These are phyloP conservation scores for Halictus ligatus DNA, from an alignment of 2,888 invertebrate genomes.

Conservation along the genomic window DNA sequence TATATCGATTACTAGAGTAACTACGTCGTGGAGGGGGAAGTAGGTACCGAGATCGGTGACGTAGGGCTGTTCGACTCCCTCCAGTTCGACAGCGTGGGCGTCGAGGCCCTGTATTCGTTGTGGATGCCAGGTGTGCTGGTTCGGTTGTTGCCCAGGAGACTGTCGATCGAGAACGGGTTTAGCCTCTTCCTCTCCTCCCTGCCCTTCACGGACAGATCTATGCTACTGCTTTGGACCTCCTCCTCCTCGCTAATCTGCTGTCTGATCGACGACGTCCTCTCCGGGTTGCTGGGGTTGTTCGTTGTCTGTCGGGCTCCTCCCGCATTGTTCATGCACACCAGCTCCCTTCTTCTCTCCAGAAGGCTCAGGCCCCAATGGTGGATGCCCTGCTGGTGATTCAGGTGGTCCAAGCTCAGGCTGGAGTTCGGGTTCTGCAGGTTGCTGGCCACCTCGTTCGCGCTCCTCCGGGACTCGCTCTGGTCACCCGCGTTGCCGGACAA, in stretches of 20 bases:
- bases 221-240: slow-evolving; percentile 82
- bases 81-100: slow-evolving; percentile 77
- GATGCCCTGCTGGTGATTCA: slow-evolving; percentile 82
- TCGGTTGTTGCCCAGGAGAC: slow-evolving; percentile 86
- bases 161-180: slow-evolving; percentile 96
- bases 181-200: slow-evolving; percentile 88
- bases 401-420: slow-evolving; percentile 73
- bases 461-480: slow-evolving; percentile 75
- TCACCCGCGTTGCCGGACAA: slow-evolving; percentile 83
- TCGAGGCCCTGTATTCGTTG: slow-evolving; percentile 77
- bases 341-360: slow-evolving; percentile 85
- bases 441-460: slow-evolving; percentile 57
- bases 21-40: slow-evolving; percentile 81
- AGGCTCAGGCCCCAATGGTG: slow-evolving; percentile 82
- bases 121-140: slow-evolving; percentile 70
- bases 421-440: slow-evolving; percentile 71
- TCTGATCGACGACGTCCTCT: slow-evolving; percentile 44
- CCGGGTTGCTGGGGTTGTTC: slow-evolving; percentile 55
- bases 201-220: slow-evolving; percentile 85
- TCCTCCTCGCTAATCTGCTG: slow-evolving; percentile 78
- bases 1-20: slow-evolving; percentile 46
- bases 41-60: slow-evolving; percentile 79
- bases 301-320: slow-evolving; percentile 68
- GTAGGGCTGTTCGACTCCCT: slow-evolving; percentile 79
- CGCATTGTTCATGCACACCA: slow-evolving; percentile 73